Base-by-base conservation (phyloP, 2,113 vertebrate genomes). In the Acanthochromis polyacanthus region DNA sequence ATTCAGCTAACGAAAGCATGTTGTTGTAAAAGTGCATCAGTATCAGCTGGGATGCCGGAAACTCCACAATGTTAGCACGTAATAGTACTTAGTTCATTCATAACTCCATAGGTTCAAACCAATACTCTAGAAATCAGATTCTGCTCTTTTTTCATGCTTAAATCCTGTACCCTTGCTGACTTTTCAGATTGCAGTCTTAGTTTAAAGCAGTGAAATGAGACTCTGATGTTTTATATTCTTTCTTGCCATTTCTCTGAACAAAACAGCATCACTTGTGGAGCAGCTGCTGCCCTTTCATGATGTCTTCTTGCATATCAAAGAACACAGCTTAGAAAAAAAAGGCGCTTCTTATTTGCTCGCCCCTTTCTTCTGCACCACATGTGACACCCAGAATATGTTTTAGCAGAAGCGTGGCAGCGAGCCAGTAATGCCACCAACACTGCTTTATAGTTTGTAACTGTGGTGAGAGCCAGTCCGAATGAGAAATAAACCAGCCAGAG, bases 261-360 rank as follows among this genome's bases (percentile, higher is more conserved):
- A 20, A 59, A 19, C n/a, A 25, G n/a, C 20, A 0, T 5, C 19
- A 16, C 50, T 52, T 51, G 5, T 46, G 30, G 28, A 71, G 38
- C 60, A 71, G 53, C 46, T 77, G 60, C 28, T 82, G 14, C 11
- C 4, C 25, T 56, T 59, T 60, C 19, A 40, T 63, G n/a, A 38
- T 28, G 45, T 43, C 59, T 40, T 58, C 58, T 64, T 59, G 45
- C 28, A n/a, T 25, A 59, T 45, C 32, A 57, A 75, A 63, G 32
- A 58, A 50, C 38, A 74, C 51, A 56, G 43, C 59, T 50, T 12
- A 32, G 6, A 30, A 9, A 20, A 46, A 20, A 17, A 57, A 17
- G 60, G 43, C 28, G 43, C 25, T 20, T 25, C 36, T 28, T 23
- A n/a, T 19, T 52, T 46, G 38, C 43, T 67, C 14, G 17, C 52